These are phyloP conservation scores for Orycteropus afer DNA, from an alignment of 2,113 vertebrate species.

Conservation along the genomic window DNA sequence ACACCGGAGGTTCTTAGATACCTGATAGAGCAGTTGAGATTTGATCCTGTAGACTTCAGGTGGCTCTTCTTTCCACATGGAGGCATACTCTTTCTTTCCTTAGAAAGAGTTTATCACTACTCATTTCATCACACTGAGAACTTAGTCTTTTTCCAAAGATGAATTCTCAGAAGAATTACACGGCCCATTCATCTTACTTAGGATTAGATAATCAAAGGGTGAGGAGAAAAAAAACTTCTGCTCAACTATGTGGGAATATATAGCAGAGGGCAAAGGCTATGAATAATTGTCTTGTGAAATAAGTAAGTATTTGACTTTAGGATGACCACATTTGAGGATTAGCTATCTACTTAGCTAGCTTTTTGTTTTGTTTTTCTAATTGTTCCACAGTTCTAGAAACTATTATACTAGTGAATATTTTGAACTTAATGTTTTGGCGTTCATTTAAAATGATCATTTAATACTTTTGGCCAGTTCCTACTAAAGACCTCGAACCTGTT, in stretches of 20 bases:
- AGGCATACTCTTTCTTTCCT: neutral
- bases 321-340: neutral
- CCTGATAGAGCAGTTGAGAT: neutral
- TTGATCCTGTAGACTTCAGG: neutral
- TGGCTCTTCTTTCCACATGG: neutral
- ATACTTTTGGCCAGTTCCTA: slow-evolving; percentile 68
- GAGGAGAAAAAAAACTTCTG: neutral
- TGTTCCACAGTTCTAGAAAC: neutral
- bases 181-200: neutral
- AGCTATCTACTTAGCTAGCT: neutral
- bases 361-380: neutral
- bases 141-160: neutral
- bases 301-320: neutral
- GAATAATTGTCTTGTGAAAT: neutral
- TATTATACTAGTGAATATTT: neutral
- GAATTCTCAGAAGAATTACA: neutral
- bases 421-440: neutral
- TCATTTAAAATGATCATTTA: slow-evolving; percentile 37
- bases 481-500: slow-evolving; percentile 75
- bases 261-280: neutral
- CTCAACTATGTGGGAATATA: neutral
- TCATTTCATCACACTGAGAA: neutral
- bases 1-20: neutral
- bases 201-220: neutral
- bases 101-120: neutral